Conservation (phyloP, 2,888 invertebrate genomes). For the Unio pictorum region DNA sequence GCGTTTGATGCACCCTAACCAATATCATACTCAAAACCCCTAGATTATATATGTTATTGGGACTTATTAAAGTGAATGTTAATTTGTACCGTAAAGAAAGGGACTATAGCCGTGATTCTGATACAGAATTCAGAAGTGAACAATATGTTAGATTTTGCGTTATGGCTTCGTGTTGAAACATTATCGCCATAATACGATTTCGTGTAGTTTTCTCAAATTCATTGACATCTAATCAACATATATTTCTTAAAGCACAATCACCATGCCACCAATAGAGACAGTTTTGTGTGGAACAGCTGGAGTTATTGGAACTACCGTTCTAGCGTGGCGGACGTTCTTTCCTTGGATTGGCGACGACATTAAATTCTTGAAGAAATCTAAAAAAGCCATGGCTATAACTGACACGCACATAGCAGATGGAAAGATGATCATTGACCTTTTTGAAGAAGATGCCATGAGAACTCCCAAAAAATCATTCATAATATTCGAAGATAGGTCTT, state of each 20-base stretch:
- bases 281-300: constrained; percentile 45
- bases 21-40: too few relatives aligned
- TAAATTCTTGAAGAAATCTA: constrained; percentile 25
- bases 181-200: too few relatives aligned
- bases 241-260: neutral
- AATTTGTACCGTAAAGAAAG: too few relatives aligned
- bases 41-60: too few relatives aligned
- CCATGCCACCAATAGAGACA: constrained; percentile 38
- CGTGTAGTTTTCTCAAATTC: too few relatives aligned
- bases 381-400: constrained; percentile 10
- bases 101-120: too few relatives aligned
- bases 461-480: constrained; percentile 52
- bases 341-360: constrained; percentile 57
- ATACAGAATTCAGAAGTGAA: too few relatives aligned
- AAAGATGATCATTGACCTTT: constrained; percentile 40
- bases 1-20: too few relatives aligned
- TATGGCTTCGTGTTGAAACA: too few relatives aligned
- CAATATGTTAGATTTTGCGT: too few relatives aligned
- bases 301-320: constrained; percentile 37
- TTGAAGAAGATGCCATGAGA: constrained; percentile 49
- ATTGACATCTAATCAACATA: too few relatives aligned
- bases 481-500: constrained; percentile 59
- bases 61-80: too few relatives aligned
- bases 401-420: constrained; percentile 13
- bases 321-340: constrained; percentile 53